These are phyloP conservation scores for Cephus runcator DNA, from an alignment of 2,888 invertebrate genomes.

Conservation along the genomic window DNA sequence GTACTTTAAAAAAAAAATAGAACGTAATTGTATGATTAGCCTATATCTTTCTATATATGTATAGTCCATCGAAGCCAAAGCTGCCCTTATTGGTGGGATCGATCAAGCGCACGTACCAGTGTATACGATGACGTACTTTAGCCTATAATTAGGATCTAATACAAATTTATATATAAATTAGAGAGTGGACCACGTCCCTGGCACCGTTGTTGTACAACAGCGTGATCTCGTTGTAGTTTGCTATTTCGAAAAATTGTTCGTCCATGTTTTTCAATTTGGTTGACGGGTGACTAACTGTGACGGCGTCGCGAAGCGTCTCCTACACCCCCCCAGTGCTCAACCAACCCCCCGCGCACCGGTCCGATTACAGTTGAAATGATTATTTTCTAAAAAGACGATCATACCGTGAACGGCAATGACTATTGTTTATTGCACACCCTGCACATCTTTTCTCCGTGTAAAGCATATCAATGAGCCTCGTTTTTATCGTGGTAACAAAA, in stretches of 20 bases:
- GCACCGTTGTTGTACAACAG: slow-evolving; percentile 1
- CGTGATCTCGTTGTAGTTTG: neutral
- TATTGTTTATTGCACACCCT: neutral
- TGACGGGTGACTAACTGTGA: neutral
- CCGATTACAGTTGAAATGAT: neutral
- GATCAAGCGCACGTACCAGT: slow-evolving; percentile 10
- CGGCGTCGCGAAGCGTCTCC: neutral
- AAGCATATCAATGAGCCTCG: neutral
- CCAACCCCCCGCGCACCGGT: neutral
- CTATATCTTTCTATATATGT: slow-evolving; percentile 37
- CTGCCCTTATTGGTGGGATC: slow-evolving; percentile 37
- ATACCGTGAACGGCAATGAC: neutral
- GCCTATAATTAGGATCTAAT: slow-evolving; percentile 1
- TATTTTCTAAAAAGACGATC: neutral
- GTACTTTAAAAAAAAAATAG: neutral
- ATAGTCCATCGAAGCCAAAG: slow-evolving; percentile 63
- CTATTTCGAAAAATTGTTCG: neutral
- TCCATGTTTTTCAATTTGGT: neutral
- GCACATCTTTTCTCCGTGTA: neutral
- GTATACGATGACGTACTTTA: neutral
- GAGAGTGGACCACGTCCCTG: slow-evolving; percentile 1
- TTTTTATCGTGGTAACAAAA: neutral
- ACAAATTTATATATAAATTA: neutral
- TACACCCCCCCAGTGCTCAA: neutral
- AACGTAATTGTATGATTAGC: neutral